Percentiles rank a stretch among this genome's conserved stretches.
phyloP scores from a whole-genome alignment of 2,113 vertebrate genomes.

The Zeus faber region DNA sequence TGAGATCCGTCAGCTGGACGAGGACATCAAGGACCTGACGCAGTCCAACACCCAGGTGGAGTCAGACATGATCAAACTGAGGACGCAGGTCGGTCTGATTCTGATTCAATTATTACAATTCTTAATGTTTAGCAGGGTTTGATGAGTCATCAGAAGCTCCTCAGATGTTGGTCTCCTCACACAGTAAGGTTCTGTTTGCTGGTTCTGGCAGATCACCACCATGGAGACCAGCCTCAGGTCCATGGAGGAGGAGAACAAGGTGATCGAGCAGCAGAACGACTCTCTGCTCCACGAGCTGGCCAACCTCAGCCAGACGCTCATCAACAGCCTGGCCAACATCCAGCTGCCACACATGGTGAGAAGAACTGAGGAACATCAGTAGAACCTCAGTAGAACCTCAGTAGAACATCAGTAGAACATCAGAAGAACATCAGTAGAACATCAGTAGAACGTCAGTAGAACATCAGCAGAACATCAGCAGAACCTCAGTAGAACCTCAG shows the following conservation, averaged over 20 bases:
- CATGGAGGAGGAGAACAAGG: conserved; percentile 98
- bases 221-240: conserved; percentile 98
- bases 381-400: too few species aligned
- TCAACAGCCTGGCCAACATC: conserved; percentile 97
- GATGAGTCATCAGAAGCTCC: too few species aligned
- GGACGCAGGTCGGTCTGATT: conserved; percentile 83
- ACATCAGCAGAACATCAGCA: too few species aligned
- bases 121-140: too few species aligned
- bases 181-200: neutral
- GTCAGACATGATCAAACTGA: conserved; percentile 97
- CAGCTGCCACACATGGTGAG: conserved; percentile 99
- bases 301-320: conserved; percentile 96
- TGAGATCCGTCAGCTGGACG: conserved; percentile 97
- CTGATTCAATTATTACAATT: neutral
- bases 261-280: conserved; percentile 97
- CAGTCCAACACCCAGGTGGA: conserved; percentile 98
- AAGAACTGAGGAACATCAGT: too few species aligned
- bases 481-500: too few species aligned
- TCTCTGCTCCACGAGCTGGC: conserved; percentile 95
- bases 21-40: conserved; percentile 97
- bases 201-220: conserved; percentile 86
- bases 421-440: too few species aligned
- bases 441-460: too few species aligned
- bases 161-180: too few species aligned
- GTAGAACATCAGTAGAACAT: too few species aligned